Base-by-base conservation (phyloP, 2,888 invertebrate species). In the Epistrophella euchroma region DNA sequence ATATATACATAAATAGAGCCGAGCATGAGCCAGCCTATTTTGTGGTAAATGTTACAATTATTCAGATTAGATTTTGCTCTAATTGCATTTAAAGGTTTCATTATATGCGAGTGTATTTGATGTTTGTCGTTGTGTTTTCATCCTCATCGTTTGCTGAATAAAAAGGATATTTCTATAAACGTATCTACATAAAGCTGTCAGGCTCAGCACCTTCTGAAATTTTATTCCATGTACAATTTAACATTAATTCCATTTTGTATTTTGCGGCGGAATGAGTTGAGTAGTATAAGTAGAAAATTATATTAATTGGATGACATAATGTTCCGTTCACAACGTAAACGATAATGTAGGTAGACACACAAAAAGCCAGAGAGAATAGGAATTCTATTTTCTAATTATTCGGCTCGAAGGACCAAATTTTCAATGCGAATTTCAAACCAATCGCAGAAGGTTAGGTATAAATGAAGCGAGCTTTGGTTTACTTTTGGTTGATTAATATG, bases 11-110 rank as follows among this genome's bases (percentile, higher is more conserved):
- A 71, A 28, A 25, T 25, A 3, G 2, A 4, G 2, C 2, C 25
- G 71, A 72, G 56, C 70, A 43, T 17, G 70, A 83, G 56, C 55
- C 43, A 45, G 66, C 80, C 75, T 84, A 80, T 52, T 84, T 78
- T 25, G 71, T 68, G 75, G 75, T 72, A 84, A 84, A 80, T 75
- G 84, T 80, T 66, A 84, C 84, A 84, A 80, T 76, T 84, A 80
- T 84, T 75, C 75, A 80, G 80, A 84, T 84, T 72, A 80, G 66
- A 84, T 80, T 80, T 66, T 71, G 68, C 80, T 58, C 75, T 79
- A 84, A 84, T 84, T 84, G 80, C 84, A 80, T 76, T 74, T 75
- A 55, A 71, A 58, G 68, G 50, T 37, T 68, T 17, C 52, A 25
- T 68, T 68, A 66, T 66, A 47, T 19, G 37, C 28, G 64, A 45